Conservation (phyloP, 30 jellyfish, hydroid and myxozoan species). For the Sanderia malayensis region DNA sequence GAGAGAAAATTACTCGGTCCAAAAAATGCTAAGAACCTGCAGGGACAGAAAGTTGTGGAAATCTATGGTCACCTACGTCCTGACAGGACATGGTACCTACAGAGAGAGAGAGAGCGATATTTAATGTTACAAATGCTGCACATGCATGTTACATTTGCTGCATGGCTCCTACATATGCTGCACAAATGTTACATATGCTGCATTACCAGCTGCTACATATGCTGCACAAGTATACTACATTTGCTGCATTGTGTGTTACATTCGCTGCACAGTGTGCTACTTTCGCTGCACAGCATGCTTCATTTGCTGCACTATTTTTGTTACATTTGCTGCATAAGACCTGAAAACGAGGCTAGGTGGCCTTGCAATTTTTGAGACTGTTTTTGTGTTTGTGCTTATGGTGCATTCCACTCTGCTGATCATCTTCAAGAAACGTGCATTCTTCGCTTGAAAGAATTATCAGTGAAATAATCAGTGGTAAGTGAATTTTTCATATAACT, state of each 20-base stretch:
- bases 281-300: slow-evolving; percentile 21
- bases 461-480: too few relatives aligned
- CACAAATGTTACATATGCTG: slow-evolving; percentile 15
- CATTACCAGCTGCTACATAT: neutral
- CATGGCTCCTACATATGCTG: slow-evolving; percentile 14
- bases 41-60: slow-evolving; percentile 20
- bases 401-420: too few relatives aligned
- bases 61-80: slow-evolving; percentile 27
- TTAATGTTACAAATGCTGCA: slow-evolving; percentile 26
- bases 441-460: too few relatives aligned
- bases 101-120: slow-evolving; percentile 44
- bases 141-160: slow-evolving; percentile 18
- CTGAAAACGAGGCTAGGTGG: too few relatives aligned
- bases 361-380: too few relatives aligned
- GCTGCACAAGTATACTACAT: slow-evolving; percentile 6
- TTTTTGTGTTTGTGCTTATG: too few relatives aligned
- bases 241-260: slow-evolving; percentile 19
- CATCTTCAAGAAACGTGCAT: too few relatives aligned
- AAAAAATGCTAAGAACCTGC: slow-evolving; percentile 16
- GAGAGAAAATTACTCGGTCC: slow-evolving; percentile 24
- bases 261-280: slow-evolving; percentile 23
- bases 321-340: too few relatives aligned
- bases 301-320: too few relatives aligned
- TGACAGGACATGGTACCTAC: slow-evolving; percentile 17
- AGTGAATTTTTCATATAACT: too few relatives aligned